Evolutionary conservation across 2,113 vertebrate genomes (phyloP).

Genomic region (Colius striatus): DNA sequence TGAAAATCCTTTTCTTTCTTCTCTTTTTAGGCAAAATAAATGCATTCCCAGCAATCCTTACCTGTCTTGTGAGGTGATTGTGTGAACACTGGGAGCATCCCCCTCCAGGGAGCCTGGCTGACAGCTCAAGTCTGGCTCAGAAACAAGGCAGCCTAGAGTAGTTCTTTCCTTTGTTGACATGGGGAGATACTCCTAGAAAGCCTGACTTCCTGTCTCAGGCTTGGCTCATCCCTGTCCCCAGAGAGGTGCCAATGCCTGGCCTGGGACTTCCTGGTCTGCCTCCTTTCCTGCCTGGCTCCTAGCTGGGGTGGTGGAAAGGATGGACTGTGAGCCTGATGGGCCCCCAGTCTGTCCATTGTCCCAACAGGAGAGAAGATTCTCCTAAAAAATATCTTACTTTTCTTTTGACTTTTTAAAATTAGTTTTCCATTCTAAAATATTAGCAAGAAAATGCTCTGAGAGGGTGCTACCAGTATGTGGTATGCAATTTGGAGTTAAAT

Average conservation of each 20-base stretch:
- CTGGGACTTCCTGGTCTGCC: not conserved
- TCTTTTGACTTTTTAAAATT: not conserved
- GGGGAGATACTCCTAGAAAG: not conserved
- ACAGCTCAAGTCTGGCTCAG: not conserved
- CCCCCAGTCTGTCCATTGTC: not conserved
- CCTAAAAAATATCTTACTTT: not conserved
- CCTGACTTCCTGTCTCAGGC: not conserved
- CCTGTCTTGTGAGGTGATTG: not conserved
- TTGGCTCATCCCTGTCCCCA: not conserved
- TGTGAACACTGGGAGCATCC: not conserved
- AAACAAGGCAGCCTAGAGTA: not conserved
- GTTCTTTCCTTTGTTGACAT: not conserved
- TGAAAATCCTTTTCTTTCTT: not conserved
- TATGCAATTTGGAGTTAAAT: not conserved
- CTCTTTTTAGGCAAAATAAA: not conserved
- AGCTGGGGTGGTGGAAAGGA: not conserved
- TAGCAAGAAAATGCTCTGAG: not conserved
- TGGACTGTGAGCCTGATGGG: rapidly evolving
- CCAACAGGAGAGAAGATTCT: not conserved
- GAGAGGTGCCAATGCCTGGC: not conserved
- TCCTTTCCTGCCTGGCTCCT: not conserved
- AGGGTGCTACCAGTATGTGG: not conserved
- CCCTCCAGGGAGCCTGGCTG: rapidly evolving
- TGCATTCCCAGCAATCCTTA: not conserved
- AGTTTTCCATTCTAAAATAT: not conserved